Conservation (phyloP, 2,888 invertebrate species). For the Polydrusus cervinus region DNA sequence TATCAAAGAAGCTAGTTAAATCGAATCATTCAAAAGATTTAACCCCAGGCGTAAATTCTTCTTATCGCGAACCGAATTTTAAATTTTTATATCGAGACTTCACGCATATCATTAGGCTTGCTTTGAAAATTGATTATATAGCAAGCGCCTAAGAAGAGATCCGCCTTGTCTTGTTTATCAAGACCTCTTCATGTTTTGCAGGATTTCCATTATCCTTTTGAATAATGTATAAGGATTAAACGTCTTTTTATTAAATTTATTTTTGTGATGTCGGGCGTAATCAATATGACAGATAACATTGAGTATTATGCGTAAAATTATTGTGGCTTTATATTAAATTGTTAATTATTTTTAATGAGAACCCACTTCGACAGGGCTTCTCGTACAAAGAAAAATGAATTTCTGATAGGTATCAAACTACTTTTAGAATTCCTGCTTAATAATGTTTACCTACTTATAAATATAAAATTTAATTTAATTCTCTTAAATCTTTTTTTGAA, state of each 20-base stretch:
- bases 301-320: not conserved
- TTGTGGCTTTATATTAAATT: not conserved
- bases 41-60: not conserved
- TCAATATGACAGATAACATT: conserved; percentile 8
- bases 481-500: too few species aligned
- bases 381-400: too few species aligned
- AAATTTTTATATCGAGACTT: conserved; percentile 30
- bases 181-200: conserved; percentile 29
- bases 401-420: too few species aligned
- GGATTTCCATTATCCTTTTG: conserved; percentile 34
- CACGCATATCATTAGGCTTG: conserved; percentile 30
- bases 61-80: conserved; percentile 10
- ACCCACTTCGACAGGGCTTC: too few species aligned
- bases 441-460: too few species aligned
- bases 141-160: conserved; percentile 8
- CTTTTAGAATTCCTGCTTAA: too few species aligned
- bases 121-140: conserved; percentile 39
- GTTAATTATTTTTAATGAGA: not conserved
- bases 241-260: conserved; percentile 28
- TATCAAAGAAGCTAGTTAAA: conserved; percentile 1
- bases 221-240: conserved; percentile 41
- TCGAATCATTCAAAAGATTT: conserved; percentile 9
- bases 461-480: too few species aligned
- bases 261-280: conserved; percentile 4
- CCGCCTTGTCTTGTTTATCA: conserved; percentile 38